Conservation (phyloP, 2,113 vertebrate species). For the Saccopteryx leptura region DNA sequence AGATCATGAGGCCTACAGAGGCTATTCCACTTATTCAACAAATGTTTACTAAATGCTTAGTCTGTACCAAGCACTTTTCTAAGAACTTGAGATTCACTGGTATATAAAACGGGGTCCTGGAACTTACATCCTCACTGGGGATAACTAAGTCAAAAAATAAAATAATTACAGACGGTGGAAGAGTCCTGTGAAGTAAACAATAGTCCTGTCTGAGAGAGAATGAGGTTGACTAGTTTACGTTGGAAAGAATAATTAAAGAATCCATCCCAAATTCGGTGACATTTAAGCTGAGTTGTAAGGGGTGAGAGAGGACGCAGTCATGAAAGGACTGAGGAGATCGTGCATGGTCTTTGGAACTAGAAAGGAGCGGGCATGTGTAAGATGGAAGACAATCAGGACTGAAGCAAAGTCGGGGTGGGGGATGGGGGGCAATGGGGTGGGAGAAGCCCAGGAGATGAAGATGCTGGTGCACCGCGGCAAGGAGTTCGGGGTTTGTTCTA, state of each 20-base stretch:
- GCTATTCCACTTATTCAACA: neutral
- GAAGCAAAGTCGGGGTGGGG: neutral
- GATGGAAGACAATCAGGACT: neutral
- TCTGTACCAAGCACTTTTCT: neutral
- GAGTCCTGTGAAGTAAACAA: neutral
- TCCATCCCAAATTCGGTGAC: neutral
- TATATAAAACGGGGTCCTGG: neutral
- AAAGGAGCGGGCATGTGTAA: neutral
- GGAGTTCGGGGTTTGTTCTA: neutral
- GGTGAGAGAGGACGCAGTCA: neutral
- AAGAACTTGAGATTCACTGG: neutral
- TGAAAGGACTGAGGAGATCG: neutral
- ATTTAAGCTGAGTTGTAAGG: neutral
- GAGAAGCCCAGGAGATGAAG: neutral
- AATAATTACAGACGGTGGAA: neutral
- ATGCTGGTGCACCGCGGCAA: accelerated
- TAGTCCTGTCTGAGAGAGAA: neutral
- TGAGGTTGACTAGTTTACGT: neutral
- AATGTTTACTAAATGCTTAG: neutral
- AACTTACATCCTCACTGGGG: neutral
- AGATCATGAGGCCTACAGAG: neutral
- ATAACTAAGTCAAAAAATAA: neutral
- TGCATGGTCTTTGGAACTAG: neutral
- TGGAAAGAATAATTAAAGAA: neutral
- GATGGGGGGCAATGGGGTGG: neutral